Conservation (phyloP, 2,113 vertebrate species). For the Nesoenas mayeri region DNA sequence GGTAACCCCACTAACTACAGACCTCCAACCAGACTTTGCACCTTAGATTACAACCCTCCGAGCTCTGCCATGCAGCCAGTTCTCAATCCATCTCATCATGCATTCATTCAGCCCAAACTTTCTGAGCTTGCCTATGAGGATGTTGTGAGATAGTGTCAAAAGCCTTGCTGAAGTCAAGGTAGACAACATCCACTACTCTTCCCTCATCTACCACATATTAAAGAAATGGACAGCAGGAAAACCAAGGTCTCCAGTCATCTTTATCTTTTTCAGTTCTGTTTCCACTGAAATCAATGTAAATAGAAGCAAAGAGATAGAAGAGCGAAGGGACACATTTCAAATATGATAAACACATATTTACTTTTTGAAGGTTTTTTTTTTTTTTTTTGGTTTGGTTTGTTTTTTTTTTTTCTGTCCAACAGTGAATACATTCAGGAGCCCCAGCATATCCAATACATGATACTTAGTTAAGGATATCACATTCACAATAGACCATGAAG, state of each 20-base stretch:
- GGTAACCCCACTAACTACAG: too few relatives aligned
- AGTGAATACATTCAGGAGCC: not conserved
- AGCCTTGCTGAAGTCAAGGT: too few relatives aligned
- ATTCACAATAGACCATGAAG: rapidly evolving
- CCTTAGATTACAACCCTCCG: too few relatives aligned
- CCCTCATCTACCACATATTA: not conserved
- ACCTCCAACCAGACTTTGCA: too few relatives aligned
- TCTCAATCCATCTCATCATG: too few relatives aligned
- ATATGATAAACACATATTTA: not conserved
- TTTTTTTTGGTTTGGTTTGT: too few relatives aligned
- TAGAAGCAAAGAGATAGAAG: not conserved
- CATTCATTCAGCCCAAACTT: too few relatives aligned
- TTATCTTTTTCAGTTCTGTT: not conserved
- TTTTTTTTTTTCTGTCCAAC: not conserved
- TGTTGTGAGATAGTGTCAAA: too few relatives aligned
- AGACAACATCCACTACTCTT: too few relatives aligned
- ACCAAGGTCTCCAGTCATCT: not conserved
- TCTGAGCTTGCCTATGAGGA: too few relatives aligned
- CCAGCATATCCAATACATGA: not conserved
- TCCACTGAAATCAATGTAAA: not conserved
- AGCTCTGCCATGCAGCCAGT: too few relatives aligned
- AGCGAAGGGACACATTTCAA: rapidly evolving
- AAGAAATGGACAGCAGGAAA: not conserved
- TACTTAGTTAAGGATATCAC: not conserved
- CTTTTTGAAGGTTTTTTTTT: not conserved